Base-by-base conservation (phyloP, 2,888 invertebrate genomes). In the Nomada fabriciana region DNA sequence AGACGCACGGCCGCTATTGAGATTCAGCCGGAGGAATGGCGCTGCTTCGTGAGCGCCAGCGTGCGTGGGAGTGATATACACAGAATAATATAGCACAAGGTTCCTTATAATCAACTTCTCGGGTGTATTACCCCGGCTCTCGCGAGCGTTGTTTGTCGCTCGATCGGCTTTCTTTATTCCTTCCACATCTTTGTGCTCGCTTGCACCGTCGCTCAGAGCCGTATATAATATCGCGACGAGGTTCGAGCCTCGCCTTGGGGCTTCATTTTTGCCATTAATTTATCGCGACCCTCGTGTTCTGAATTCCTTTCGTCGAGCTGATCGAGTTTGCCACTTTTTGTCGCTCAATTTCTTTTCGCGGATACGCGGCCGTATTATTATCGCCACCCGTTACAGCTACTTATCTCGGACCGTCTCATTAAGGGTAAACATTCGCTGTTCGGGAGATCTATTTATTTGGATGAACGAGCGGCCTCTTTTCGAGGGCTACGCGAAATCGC, bases 71-170 rank as follows among this genome's bases (percentile, higher is more conserved):
- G 88, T 84, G 84, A 88, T 84, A 82, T 84, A 80, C 72, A 74
- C 69, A 74, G 80, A 78, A 82, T 59, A 82, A 87, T 86, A 72
- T 88, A 70, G 88, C 74, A 87, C 87, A 88, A 88, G 87, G 88
- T 61, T 78, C 50, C 73, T 76, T 68, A 61, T 77, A 83, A 80
- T 80, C 80, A 60, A 67, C 76, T 55, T 63, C 61, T 63, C 74
- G n/a, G 57, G 73, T 73, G 61, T 83, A 73, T 83, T 69, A 68
- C 68, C 63, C 47, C 47, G 47, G 47, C 72, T 20, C 47, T 23
- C 61, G 43, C 53, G 76, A 68, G 60, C 52, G 43, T 80, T 78
- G 65, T 79, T 76, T 63, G 79, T 80, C 82, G 53, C 57, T n/a
- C 65, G 55, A 61, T 65, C 68, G 59, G 43, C 13, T 59, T 43